phyloP scores from a whole-genome alignment of 2,888 invertebrate species.

The Fissipunctia ypsillon region DNA sequence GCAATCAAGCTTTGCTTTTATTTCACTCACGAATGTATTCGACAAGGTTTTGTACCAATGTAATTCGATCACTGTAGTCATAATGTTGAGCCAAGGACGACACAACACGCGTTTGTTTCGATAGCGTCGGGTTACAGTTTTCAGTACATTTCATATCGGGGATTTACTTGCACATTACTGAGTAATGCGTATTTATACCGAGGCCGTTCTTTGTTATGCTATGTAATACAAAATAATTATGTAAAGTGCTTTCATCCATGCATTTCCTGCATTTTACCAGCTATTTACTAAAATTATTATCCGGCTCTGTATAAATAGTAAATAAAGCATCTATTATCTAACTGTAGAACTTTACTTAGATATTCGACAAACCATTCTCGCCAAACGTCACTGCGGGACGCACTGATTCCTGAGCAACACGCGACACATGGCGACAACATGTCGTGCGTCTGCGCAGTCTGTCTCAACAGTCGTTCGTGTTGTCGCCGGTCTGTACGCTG shows the following conservation, averaged over 20 bases:
- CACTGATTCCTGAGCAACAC: constrained; percentile 15
- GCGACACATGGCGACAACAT: constrained; percentile 30
- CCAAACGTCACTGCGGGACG: constrained; percentile 15
- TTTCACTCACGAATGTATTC: constrained; percentile 52
- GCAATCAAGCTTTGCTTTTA: constrained; percentile 68
- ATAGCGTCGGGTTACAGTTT: constrained; percentile 46
- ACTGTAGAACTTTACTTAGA: neutral
- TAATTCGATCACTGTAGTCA: constrained; percentile 50
- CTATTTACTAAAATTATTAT: constrained; percentile 11
- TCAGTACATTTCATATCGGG: constrained; percentile 6
- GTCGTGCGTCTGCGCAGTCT: constrained; percentile 53
- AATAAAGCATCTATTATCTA: neutral
- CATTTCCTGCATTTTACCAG: constrained; percentile 18
- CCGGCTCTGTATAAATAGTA: neutral
- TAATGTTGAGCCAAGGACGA: constrained; percentile 45
- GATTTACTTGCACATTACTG: constrained; percentile 22
- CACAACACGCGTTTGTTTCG: constrained; percentile 38
- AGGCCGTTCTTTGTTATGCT: constrained; percentile 4
- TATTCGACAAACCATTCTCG: constrained; percentile 3
- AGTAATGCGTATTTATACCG: constrained; percentile 22
- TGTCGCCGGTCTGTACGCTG: constrained; percentile 7
- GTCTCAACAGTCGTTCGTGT: constrained; percentile 29
- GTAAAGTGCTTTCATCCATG: constrained; percentile 4
- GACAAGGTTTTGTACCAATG: constrained; percentile 53
- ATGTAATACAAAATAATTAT: constrained; percentile 16